Evolutionary conservation across 2,888 invertebrate genomes (phyloP).

Genomic region (Rhagium mordax): DNA sequence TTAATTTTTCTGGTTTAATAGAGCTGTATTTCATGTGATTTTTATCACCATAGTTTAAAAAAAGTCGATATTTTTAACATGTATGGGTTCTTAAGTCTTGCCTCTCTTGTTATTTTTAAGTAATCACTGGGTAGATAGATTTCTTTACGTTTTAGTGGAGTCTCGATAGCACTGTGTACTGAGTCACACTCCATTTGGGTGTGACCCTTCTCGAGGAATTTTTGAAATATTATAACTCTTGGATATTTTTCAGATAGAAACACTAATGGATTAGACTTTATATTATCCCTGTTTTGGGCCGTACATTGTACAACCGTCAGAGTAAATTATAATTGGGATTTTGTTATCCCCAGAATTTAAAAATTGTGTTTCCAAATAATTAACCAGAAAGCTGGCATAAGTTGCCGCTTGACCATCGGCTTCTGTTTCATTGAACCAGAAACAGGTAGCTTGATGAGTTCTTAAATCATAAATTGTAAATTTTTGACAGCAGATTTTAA

Average conservation of each 20-base stretch:
- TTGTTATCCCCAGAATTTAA: not conserved
- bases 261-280: constrained; percentile 29
- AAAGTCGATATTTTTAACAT: constrained; percentile 21
- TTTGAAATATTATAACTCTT: constrained; percentile 27
- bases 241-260: constrained; percentile 31
- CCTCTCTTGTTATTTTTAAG: constrained; percentile 37
- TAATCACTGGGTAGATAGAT: constrained; percentile 39
- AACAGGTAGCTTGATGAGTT: constrained; percentile 50
- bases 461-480: constrained; percentile 55
- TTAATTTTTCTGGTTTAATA: constrained; percentile 24
- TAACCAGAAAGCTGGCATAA: constrained; percentile 52
- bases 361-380: constrained; percentile 37
- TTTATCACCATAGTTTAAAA: constrained; percentile 25
- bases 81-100: constrained; percentile 33
- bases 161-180: constrained; percentile 32
- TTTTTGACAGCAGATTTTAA: constrained; percentile 57
- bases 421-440: constrained; percentile 53
- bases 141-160: constrained; percentile 27
- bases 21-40: constrained; percentile 38
- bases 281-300: not conserved
- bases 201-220: constrained; percentile 30
- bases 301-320: constrained; percentile 3
- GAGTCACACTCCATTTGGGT: constrained; percentile 41
- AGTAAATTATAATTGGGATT: not conserved
- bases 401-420: constrained; percentile 47